Evolutionary conservation across 2,888 invertebrate genomes (phyloP), one percentile per base, ranked within the genome.

Genomic region (Lasius platythorax): DNA sequence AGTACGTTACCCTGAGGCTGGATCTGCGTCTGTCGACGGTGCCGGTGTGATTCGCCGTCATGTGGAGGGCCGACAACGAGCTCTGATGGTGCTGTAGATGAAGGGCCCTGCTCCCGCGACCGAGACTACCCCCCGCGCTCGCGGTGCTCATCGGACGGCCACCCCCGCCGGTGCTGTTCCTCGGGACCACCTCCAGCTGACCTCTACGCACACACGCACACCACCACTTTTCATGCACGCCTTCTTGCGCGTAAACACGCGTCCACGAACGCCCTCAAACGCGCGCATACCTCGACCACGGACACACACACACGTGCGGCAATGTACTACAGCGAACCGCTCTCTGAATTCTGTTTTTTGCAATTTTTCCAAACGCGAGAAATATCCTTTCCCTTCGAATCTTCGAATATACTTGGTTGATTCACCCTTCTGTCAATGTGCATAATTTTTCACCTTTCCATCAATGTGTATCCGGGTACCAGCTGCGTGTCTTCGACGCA

Each of bases 1-100:
- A 53, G 87, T 93, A 94, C 94, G 93, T 95, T 95, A 95, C 95
- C 95, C 95, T 95, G 91, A 95, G 94, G 91, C 95, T 95, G 91
- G 95, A 95, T 90, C 95, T 93, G 89, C 95, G 94, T 79, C 94
- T 93, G 89, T 95, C 95, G 86, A 94, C 93, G 28, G 94, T 94
- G 89, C 92, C 93, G 83, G 92, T 91, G 91, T 93, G 92, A 92
- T 93, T 93, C 76, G 92, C 91, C 68, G 94, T 91, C 91, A 94
- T 94, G 89, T 94, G 94, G 9, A 94, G 93, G 64, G 92, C 93
- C 53, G 94, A 92, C 61, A 94, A 91, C 70, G 94, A 94, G 84
- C 93, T 94, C 90, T 94, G 94, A 81, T 94, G 94, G 85, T 95
- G 94, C 81, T 94, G 95, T 40, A 93, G 92, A 76, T 94, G 94